A percentile compares a stretch with the other conserved stretches of the same genome.
phyloP scores from a whole-genome alignment of 2,113 vertebrate genomes.

The Mobula birostris region DNA sequence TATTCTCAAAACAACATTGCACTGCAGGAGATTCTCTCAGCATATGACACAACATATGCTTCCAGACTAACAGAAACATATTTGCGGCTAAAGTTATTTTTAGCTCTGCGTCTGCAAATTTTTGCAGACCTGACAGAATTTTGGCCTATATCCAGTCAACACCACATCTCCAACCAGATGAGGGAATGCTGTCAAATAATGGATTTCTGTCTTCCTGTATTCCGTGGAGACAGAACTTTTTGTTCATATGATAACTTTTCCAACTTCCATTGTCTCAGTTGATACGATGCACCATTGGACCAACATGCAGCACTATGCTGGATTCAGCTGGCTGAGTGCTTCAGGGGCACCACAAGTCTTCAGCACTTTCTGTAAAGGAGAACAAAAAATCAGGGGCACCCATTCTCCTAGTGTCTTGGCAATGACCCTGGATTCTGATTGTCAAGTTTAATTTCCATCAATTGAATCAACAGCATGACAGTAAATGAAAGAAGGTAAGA shows the following conservation, averaged over 20 bases:
- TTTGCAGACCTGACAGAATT: neutral
- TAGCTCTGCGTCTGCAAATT: neutral
- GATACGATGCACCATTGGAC: neutral
- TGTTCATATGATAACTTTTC: neutral
- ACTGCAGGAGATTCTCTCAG: constrained; percentile 5
- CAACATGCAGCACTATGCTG: neutral
- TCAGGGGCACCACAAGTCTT: neutral
- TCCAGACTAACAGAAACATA: neutral
- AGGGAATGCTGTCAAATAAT: neutral
- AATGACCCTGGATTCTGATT: neutral
- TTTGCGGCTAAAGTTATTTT: constrained; percentile 19
- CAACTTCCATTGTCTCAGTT: neutral
- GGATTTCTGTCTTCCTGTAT: neutral
- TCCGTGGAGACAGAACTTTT: neutral
- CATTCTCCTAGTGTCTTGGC: neutral
- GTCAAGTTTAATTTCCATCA: neutral
- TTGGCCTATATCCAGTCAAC: neutral
- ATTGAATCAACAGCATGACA: neutral
- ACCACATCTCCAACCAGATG: neutral
- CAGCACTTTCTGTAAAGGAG: neutral
- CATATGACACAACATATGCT: constrained; percentile 31
- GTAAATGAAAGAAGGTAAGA: neutral
- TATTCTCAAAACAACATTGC: neutral
- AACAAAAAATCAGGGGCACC: neutral
- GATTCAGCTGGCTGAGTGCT: neutral